A percentile compares a stretch with the other conserved stretches of the same genome.
Conservation (phyloP, 2,797 vertebrate species). For the Malurus leucopterus region DNA sequence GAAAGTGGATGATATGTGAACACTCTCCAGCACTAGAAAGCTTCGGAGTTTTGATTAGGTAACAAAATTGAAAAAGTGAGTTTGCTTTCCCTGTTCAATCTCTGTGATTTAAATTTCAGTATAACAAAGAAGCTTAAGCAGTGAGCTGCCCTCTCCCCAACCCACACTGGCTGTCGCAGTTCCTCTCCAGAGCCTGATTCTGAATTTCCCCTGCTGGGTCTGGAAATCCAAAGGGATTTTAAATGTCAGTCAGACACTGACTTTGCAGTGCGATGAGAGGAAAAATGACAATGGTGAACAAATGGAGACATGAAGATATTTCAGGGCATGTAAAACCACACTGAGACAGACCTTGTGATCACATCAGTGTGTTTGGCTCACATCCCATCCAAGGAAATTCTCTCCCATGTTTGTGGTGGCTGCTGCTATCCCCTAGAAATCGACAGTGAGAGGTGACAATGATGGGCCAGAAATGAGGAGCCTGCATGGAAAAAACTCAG, state of each 20-base stretch:
- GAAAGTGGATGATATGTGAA: constrained; percentile 63
- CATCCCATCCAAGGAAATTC: fast-evolving
- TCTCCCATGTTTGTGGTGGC: not conserved
- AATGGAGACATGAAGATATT: not conserved
- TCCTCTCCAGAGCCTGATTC: not conserved
- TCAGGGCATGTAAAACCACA: not conserved
- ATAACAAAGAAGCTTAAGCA: not conserved
- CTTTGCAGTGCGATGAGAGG: not conserved
- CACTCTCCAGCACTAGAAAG: constrained; percentile 50
- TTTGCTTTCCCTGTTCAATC: constrained; percentile 35
- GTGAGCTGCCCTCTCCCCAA: not conserved
- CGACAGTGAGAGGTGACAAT: fast-evolving
- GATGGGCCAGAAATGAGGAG: not conserved
- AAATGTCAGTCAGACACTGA: not conserved
- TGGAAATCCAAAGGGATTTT: not conserved
- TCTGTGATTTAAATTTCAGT: constrained; percentile 33
- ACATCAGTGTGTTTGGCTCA: not conserved
- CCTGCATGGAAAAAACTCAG: not conserved
- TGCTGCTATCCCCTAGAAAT: not conserved
- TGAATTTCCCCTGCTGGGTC: not conserved
- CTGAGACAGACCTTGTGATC: not conserved
- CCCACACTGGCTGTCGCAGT: not conserved
- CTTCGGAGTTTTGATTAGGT: constrained; percentile 51
- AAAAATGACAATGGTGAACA: not conserved
- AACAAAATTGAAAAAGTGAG: constrained; percentile 56